Base-by-base conservation (phyloP, 2,888 invertebrate species). In the Sinelater perroti region DNA sequence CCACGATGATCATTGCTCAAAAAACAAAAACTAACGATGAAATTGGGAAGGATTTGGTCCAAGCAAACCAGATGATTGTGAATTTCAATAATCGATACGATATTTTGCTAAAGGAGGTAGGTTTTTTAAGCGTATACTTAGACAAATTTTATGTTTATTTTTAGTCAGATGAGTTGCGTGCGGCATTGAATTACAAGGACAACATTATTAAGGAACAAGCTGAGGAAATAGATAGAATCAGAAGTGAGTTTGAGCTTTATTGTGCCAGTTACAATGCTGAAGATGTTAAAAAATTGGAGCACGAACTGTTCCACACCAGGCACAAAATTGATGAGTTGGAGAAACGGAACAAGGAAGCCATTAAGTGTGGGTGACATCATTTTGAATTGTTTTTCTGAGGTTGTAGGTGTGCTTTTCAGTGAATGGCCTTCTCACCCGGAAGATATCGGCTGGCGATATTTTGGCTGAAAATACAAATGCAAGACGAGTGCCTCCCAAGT, bases 31-130 rank as follows among this genome's bases (percentile, higher is more conserved):
- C 72, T 7, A 73, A 76, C 28, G 75, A 75, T 50, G 78, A 78
- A 64, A 62, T 78, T 18, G 73, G 74, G 3, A 73, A 70, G 56
- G 78, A 78, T 69, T 67, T 78, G 42, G 70, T 77, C 0, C 75
- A 78, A 61, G 78, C 78, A 7, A 78, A 78, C 64, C 73, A 74
- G 24, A 73, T 77, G 70, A 58, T 78, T 21, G 75, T 77, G 0
- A 77, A 73, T 62, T 78, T 77, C 60, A 77, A 75, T 62, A 72
- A 72, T 33, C 74, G 74, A 45, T 76, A 72, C 40, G 77, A 78
- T 64, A 52, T 55, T 2, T 70, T 75, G 62, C 65, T 69, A 7
- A 69, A 73, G 63, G 70, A 76, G 66, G 75, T 73, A 61, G 11
- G 10, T 44, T 10, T 10, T 33, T 11, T 33, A 5, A 33, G 11